Evolutionary conservation across 2,797 vertebrate species (phyloP), one percentile per base, ranked within the genome.

Genomic region (Apogon hyalosoma): DNA sequence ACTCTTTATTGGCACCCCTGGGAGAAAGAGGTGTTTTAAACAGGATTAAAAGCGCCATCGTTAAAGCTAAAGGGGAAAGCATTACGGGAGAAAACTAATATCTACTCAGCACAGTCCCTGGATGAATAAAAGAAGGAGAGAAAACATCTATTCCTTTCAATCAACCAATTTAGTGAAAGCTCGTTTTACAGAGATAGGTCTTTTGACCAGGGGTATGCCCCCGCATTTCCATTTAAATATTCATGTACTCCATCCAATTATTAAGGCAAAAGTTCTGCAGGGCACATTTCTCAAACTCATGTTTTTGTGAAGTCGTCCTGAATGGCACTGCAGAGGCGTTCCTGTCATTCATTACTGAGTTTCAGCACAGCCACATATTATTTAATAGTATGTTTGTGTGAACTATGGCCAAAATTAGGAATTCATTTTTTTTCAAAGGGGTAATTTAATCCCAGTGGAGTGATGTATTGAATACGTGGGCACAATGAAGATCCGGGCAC

Each of bases 141-240:
- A 58, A 40, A 41, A 50, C 9, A 5, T 41, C 19, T 53, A 16
- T 42, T 71, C 51, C 48, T 71, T 83, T 85, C 80, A 87, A 79
- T 82, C 78, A 83, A 72, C 50, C 63, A 64, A 82, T 87, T 84
- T 73, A 74, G 52, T 42, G 12, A 54, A 54, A 33, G 19, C 46
- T 84, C 13, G 0, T 82, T 84, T 73, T 73, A 79, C 51, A 75
- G 51, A 62, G 64, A 80, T 66, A 51, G 33, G 42, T 76, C 74
- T 73, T 80, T 65, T 86, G 83, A 81, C 73, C 80, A 71, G 71
- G 80, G 75, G 79, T 69, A 28, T 75, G 69, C 60, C 65, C 52
- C 51, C 24, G 19, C 15, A 60, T 77, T 76, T 65, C 5, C 50
- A 69, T 86, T 72, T 75, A 78, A 85, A 85, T 77, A 82, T 84